Percentiles rank a stretch among this genome's conserved stretches.
Evolutionary conservation across 2,797 vertebrate species (phyloP).

Genomic region (Gorsachius magnificus): DNA sequence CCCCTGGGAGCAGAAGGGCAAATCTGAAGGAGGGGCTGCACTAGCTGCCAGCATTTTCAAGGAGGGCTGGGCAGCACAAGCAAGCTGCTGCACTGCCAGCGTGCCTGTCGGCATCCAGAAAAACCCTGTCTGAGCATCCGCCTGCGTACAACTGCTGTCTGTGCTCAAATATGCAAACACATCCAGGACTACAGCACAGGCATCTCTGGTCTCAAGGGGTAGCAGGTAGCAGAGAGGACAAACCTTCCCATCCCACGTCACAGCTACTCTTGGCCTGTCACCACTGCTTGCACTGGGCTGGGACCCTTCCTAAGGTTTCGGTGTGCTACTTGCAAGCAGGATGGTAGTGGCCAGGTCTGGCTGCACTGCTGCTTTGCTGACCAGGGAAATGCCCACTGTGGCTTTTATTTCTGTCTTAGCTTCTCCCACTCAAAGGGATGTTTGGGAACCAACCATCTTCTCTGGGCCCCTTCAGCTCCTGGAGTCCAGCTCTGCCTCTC

Average conservation of each 20-base stretch:
- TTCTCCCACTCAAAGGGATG: neutral
- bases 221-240: neutral
- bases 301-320: neutral
- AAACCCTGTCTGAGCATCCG: neutral
- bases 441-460: neutral
- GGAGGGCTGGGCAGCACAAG: neutral
- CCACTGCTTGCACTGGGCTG: neutral
- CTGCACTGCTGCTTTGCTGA: neutral
- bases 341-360: neutral
- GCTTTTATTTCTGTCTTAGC: neutral
- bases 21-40: neutral
- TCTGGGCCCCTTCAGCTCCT: neutral
- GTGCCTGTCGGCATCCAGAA: neutral
- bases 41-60: neutral
- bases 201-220: fast-evolving
- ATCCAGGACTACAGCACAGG: fast-evolving
- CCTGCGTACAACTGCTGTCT: neutral
- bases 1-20: neutral
- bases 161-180: neutral
- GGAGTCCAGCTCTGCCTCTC: fast-evolving
- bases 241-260: neutral
- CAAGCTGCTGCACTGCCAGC: neutral
- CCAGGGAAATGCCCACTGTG: neutral
- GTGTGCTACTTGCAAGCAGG: fast-evolving
- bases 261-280: neutral